Conservation (phyloP, 2,797 vertebrate species). For the Odontamblyopus rebecca region DNA sequence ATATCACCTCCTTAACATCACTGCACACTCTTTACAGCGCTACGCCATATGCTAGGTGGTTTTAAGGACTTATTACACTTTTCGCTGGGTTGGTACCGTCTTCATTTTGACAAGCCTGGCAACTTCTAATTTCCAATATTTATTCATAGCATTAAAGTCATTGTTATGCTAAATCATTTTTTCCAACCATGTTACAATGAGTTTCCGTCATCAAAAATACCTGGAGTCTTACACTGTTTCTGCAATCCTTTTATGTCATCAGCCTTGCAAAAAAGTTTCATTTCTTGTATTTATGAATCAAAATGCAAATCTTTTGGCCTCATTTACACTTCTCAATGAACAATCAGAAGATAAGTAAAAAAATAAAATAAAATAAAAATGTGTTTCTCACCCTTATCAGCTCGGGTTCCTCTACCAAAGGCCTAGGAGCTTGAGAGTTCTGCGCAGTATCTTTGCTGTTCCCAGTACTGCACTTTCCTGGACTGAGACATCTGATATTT, state of each 20-base stretch:
- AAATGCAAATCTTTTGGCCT: neutral
- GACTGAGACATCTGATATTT: too few species aligned
- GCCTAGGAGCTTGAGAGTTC: too few species aligned
- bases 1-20: constrained; percentile 56
- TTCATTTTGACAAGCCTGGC: neutral
- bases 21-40: constrained; percentile 32
- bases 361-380: too few species aligned
- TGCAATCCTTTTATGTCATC: neutral
- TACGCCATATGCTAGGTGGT: neutral
- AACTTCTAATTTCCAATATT: neutral
- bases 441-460: too few species aligned
- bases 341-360: neutral
- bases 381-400: too few species aligned
- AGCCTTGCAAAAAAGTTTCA: neutral
- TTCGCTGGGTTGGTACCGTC: neutral
- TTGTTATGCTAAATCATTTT: neutral
- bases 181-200: neutral
- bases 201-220: neutral
- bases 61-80: neutral
- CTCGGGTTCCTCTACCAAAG: too few species aligned
- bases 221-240: too few species aligned
- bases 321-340: neutral
- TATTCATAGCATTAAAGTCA: too few species aligned
- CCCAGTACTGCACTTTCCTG: too few species aligned
- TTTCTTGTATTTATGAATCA: neutral